Evolutionary conservation across 1,140 invertebrate genomes (phyloP).

Genomic region (Dufourea novaeangliae): DNA sequence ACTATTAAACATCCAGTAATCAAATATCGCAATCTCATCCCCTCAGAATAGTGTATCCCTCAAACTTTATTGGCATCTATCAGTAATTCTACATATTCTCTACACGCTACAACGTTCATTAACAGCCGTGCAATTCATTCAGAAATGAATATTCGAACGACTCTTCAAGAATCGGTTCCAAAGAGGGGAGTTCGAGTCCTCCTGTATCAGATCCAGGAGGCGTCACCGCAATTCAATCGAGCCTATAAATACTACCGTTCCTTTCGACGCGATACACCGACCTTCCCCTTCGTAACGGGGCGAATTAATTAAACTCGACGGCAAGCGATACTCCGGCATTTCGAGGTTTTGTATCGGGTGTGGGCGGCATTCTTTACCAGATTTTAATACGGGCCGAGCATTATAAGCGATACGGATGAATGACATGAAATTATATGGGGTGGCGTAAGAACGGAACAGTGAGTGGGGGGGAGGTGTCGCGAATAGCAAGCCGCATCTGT

Average conservation of each 20-base stretch:
- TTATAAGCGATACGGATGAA: conserved; percentile 76
- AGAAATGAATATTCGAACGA: not conserved
- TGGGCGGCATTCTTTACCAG: conserved; percentile 72
- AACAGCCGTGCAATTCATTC: not conserved
- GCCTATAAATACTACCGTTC: conserved; percentile 14
- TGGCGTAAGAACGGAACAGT: conserved; percentile 40
- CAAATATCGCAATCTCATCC: too few species aligned
- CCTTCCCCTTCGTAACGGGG: not conserved
- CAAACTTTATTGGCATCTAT: too few species aligned
- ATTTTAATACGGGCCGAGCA: conserved; percentile 77
- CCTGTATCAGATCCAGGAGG: not conserved
- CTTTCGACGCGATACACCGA: not conserved
- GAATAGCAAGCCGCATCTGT: conserved; percentile 78
- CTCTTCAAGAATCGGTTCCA: not conserved
- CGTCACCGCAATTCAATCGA: not conserved
- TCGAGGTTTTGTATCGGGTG: conserved; percentile 55
- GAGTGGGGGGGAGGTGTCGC: conserved; percentile 47
- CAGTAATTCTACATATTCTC: too few species aligned
- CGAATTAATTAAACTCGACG: conserved; percentile 49
- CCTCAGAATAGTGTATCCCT: too few species aligned
- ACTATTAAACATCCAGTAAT: too few species aligned
- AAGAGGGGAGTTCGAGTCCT: not conserved
- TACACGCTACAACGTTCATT: not conserved
- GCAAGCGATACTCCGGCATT: conserved; percentile 21
- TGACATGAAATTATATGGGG: conserved; percentile 78